phyloP scores from a whole-genome alignment of 2,113 vertebrate species.

The Nothocercus julius region DNA sequence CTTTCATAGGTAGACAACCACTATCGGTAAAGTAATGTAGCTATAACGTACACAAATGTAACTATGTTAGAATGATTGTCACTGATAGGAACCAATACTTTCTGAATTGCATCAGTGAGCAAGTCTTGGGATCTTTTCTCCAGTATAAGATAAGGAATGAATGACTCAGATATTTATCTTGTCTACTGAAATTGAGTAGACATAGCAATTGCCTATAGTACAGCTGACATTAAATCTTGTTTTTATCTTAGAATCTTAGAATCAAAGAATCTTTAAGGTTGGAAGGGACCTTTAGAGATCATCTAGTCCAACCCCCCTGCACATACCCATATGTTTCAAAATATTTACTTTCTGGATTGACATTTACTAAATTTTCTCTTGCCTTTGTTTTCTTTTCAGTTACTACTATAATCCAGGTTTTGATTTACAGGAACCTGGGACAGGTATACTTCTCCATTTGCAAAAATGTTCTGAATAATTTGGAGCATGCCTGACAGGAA shows the following conservation, averaged over 20 bases:
- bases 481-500: not conserved
- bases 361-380: not conserved
- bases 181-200: not conserved
- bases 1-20: not conserved
- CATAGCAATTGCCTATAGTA: not conserved
- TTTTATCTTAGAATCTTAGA: not conserved
- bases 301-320: too few relatives aligned
- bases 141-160: not conserved
- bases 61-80: not conserved
- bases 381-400: not conserved
- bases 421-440: not conserved
- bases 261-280: too few relatives aligned
- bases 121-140: not conserved
- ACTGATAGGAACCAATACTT: not conserved
- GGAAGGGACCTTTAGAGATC: too few relatives aligned
- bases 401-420: not conserved
- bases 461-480: not conserved
- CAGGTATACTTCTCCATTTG: not conserved
- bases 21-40: not conserved
- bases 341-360: not conserved
- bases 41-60: not conserved
- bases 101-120: not conserved
- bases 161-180: not conserved
- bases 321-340: not conserved
- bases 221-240: not conserved